phyloP scores from a whole-genome alignment of 92 coral and sea anemone species.

The Porites evermanni region DNA sequence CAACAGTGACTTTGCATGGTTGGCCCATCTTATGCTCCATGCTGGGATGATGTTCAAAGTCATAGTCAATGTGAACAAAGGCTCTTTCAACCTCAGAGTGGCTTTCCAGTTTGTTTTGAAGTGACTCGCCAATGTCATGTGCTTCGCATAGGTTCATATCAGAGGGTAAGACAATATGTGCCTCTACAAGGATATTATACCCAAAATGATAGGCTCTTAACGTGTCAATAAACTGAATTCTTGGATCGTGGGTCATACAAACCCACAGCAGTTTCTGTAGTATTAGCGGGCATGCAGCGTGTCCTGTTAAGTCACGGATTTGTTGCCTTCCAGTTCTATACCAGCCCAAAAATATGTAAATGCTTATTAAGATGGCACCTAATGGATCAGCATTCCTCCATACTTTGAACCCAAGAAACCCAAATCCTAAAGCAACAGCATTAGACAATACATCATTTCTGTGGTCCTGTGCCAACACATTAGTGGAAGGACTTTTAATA shows the following conservation, averaged over 20 bases:
- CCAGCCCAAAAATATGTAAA: slow-evolving; percentile 93
- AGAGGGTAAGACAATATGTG: slow-evolving; percentile 94
- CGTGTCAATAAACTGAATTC: slow-evolving; percentile 93
- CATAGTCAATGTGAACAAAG: slow-evolving; percentile 97
- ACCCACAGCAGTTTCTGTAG: slow-evolving; percentile 87
- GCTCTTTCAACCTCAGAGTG: slow-evolving; percentile 93
- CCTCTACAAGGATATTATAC: slow-evolving; percentile 87
- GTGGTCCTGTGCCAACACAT: slow-evolving; percentile 91
- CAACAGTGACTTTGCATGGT: background rate
- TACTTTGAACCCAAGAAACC: slow-evolving; percentile 86
- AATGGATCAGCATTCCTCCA: slow-evolving; percentile 94
- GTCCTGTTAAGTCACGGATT: slow-evolving; percentile 85
- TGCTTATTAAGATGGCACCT: slow-evolving; percentile 92
- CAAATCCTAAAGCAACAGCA: slow-evolving; percentile 88
- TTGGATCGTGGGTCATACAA: slow-evolving; percentile 80
- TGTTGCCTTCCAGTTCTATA: slow-evolving; percentile 86
- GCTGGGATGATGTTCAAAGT: slow-evolving; percentile 89
- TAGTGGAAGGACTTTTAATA: slow-evolving; percentile 72
- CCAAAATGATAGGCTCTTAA: slow-evolving; percentile 97
- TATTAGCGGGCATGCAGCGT: slow-evolving; percentile 83
- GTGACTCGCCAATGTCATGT: slow-evolving; percentile 96
- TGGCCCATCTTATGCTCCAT: slow-evolving; percentile 84
- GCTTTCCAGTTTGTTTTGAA: slow-evolving; percentile 88
- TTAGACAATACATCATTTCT: slow-evolving; percentile 93
- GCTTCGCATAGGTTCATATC: slow-evolving; percentile 85